Base-by-base conservation (phyloP, 1,140 invertebrate species). In the Apocrypta bakeri region DNA sequence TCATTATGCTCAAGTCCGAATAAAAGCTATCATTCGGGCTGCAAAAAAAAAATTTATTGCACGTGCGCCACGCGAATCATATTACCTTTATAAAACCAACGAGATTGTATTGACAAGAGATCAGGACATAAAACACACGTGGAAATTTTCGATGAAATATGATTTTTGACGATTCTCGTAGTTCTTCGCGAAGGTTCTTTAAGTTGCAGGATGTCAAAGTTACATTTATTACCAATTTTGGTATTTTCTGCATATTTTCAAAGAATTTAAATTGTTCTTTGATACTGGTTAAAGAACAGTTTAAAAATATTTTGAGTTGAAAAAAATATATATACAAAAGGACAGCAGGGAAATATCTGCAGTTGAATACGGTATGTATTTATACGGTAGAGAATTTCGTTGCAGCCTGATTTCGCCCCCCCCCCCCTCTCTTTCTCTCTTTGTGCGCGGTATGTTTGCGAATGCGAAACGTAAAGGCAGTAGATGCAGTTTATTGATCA, bases 401-500 rank as follows among this genome's bases (percentile, higher is more conserved):
- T n/a, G 48, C 21, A 7, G 48, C 48, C 17, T 56, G 17, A 56
- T 56, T 56, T 56, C 48, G 21, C 48, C 4, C n/a, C n/a, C n/a
- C n/a, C n/a, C n/a, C n/a, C n/a, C n/a, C n/a, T n/a, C n/a, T n/a
- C n/a, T 17, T 17, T 17, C 14, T 48, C 14, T 9, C 42, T 8
- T 0, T 48, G 42, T 48, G 40, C 37, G 40, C 40, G 3, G 12
- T 56, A 6, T 56, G 48, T 56, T 56, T 56, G 17, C 17, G 48
- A 6, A 56, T 56, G 14, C 21, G 21, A 48, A 48, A 8, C 24
- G 63, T 66, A 66, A 66, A 24, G 63, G 8, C 25, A 29, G 31
- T 2, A 24, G 68, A 71, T 21, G 68, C 31, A 71, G 68, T 71
- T 71, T n/a, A n/a, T n/a, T 71, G 29, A 71, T 71, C 31, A 71